These are phyloP conservation scores for Cristatella mucedo DNA, from an alignment of 2,888 invertebrate genomes.

Conservation along the genomic window DNA sequence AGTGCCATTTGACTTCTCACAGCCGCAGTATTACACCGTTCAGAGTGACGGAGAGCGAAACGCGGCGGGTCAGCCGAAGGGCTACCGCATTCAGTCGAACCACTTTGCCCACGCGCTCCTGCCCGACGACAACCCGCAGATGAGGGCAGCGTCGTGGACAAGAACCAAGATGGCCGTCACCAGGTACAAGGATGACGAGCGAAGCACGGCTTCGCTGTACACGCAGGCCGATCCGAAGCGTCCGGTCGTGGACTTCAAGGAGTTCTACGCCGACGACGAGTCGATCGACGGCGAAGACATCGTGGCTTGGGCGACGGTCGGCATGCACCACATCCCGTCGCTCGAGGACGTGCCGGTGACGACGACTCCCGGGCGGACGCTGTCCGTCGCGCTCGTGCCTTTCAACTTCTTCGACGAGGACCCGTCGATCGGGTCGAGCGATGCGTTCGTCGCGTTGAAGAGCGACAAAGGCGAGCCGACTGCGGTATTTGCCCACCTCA, in stretches of 20 bases:
- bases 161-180: slow-evolving; percentile 26
- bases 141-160: slow-evolving; percentile 21
- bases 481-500: no score
- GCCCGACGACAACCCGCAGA: slow-evolving; percentile 3
- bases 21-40: slow-evolving; percentile 24
- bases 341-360: slow-evolving; percentile 28
- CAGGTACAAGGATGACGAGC: slow-evolving; percentile 21
- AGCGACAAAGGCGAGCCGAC: no score
- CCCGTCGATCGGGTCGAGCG: slow-evolving; percentile 23
- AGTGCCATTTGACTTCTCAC: slow-evolving; percentile 21
- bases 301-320: slow-evolving; percentile 30
- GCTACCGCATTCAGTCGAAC: slow-evolving; percentile 3
- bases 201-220: slow-evolving; percentile 23
- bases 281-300: slow-evolving; percentile 25
- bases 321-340: slow-evolving; percentile 27
- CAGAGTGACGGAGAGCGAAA: no score
- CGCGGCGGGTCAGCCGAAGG: neutral
- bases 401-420: slow-evolving; percentile 30
- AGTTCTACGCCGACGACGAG: slow-evolving; percentile 22
- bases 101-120: neutral
- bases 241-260: slow-evolving; percentile 25
- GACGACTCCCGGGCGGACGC: slow-evolving; percentile 19
- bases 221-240: slow-evolving; percentile 25
- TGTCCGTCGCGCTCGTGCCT: slow-evolving; percentile 24
- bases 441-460: no score